phyloP scores from a whole-genome alignment of 2,888 invertebrate genomes.

The Seladonia tumulorum region DNA sequence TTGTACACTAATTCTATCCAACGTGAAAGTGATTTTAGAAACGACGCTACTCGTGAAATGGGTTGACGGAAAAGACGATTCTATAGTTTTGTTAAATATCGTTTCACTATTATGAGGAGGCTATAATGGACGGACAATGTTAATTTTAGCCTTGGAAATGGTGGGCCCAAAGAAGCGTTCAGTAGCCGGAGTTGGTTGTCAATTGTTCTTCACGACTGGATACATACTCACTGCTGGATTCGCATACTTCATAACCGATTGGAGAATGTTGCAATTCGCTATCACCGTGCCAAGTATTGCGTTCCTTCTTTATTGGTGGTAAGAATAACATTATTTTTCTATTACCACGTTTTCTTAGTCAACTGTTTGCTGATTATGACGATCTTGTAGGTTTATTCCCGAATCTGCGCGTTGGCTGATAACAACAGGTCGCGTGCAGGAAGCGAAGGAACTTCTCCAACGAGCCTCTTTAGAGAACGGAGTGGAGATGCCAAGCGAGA shows the following conservation, averaged over 20 bases:
- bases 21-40: background rate
- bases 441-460: conserved; percentile 87
- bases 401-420: conserved; percentile 91
- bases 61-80: background rate
- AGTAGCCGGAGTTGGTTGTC: conserved; percentile 89
- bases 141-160: conserved; percentile 87
- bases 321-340: conserved; percentile 18
- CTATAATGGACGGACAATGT: conserved; percentile 26
- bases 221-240: conserved; percentile 89
- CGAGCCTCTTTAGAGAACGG: conserved; percentile 89
- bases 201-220: conserved; percentile 91
- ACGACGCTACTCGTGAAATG: background rate
- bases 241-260: conserved; percentile 88
- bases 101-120: background rate
- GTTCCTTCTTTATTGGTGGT: conserved; percentile 90
- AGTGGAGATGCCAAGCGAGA: conserved; percentile 86
- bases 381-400: conserved; percentile 87
- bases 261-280: conserved; percentile 89
- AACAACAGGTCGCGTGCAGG: conserved; percentile 87
- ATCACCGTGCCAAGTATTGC: conserved; percentile 89
- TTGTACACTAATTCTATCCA: background rate
- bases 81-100: background rate
- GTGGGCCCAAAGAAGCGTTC: conserved; percentile 89
- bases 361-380: background rate
- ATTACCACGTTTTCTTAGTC: background rate